These are phyloP conservation scores for Zeuzera pyrina DNA, from an alignment of 2,888 invertebrate genomes.

Conservation along the genomic window DNA sequence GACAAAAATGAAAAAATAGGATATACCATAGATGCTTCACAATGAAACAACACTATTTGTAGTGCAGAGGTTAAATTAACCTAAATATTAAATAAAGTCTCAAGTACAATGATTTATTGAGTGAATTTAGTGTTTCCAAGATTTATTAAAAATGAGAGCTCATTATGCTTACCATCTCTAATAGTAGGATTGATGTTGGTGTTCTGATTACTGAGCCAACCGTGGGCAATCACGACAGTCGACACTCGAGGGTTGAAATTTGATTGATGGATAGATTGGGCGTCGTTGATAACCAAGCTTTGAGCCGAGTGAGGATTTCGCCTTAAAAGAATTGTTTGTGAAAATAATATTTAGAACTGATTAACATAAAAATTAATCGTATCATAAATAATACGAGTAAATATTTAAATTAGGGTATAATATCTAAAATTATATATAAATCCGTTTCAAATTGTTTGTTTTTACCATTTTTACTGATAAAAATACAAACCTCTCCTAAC, in stretches of 20 bases:
- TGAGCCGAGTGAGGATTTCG: slow-evolving; percentile 26
- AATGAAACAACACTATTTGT: no score
- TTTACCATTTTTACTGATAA: no score
- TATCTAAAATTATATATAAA: neutral
- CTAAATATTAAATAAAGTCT: no score
- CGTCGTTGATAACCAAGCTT: slow-evolving; percentile 28
- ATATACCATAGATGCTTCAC: no score
- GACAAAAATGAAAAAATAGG: no score
- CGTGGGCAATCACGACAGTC: slow-evolving; percentile 34
- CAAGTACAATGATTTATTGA: neutral
- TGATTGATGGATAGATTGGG: slow-evolving; percentile 29
- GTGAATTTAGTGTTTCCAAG: neutral
- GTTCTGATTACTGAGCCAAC: slow-evolving; percentile 31
- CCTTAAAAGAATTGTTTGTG: slow-evolving; percentile 25
- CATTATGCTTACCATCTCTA: slow-evolving; percentile 26
- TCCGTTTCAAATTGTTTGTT: no score
- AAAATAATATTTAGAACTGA: neutral
- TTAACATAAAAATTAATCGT: neutral
- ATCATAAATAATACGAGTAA: neutral
- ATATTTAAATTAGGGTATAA: neutral
- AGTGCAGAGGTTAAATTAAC: no score
- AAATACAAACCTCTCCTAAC: no score
- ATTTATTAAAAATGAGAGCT: neutral
- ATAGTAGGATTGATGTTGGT: slow-evolving; percentile 21
- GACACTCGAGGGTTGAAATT: slow-evolving; percentile 30